Evolutionary conservation across 2,888 invertebrate genomes (phyloP), one percentile per base, ranked within the genome.

Genomic region (Ormyrus labotus): DNA sequence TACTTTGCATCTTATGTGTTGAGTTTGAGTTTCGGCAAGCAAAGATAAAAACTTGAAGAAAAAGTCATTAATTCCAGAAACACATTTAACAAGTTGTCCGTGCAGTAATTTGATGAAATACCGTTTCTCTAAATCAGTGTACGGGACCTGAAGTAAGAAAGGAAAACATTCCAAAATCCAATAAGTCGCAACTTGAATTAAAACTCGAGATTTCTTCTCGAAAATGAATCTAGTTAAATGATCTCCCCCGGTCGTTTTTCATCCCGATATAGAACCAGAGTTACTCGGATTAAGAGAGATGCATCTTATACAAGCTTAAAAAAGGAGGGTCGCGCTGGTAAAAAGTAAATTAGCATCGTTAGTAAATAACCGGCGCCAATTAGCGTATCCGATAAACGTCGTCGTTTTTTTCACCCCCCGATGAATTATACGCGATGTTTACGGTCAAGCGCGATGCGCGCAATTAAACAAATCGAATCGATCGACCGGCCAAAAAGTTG

Each of bases 261-360:
- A 2, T 34, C 34, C 34, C 34, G 51, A 0, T 8, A 48, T 45
- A 7, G 48, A 10, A 53, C 48, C 10, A 48, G 11, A 57, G 48
- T 6, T 0, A n/a, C 34, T 34, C 34, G 11, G 11, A 55, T 11
- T 55, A 61, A 63, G 69, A 63, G n/a, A 69, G 57, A 60, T 61
- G 45, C 55, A 58, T 48, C 51, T n/a, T 48, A 67, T 48, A 67
- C 53, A 13, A 47, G 47, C 7, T 34, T 3, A 34, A 45, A 51
- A 64, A 57, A 61, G 34, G 7, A 78, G 55, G 58, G 19, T 60
- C 51, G 48, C 8, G 34, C 50, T 71, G 67, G 68, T 55, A 84
- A 84, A 79, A 81, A 81, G 81, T 82, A 81, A 83, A 84, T 84
- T 84, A 83, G 83, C 83, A 83, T 83, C 82, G 83, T 84, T 83